A percentile compares a stretch with the other conserved stretches of the same genome.
phyloP scores from a whole-genome alignment of 2,888 invertebrate species.

The Drosophila limbata region DNA sequence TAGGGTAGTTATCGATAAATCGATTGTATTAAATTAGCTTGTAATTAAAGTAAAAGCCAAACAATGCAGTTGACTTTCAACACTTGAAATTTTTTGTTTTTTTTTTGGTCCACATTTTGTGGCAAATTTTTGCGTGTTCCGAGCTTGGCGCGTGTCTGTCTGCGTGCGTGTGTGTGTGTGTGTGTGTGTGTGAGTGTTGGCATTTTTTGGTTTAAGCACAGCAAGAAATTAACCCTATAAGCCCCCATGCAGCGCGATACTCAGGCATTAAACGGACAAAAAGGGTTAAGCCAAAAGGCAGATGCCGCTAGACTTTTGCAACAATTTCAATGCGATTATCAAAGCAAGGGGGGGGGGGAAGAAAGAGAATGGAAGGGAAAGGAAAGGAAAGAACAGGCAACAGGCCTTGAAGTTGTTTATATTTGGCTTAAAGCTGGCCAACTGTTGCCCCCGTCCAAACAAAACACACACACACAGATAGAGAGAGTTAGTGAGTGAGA shows the following conservation, averaged over 20 bases:
- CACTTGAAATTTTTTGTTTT: slow-evolving; percentile 11
- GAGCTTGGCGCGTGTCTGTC: slow-evolving; percentile 32
- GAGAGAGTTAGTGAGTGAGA: not conserved
- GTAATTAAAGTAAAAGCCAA: not conserved
- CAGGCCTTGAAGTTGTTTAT: slow-evolving; percentile 40
- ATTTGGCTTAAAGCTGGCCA: slow-evolving; percentile 71
- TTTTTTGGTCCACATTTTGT: slow-evolving; percentile 41
- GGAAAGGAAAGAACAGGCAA: not conserved
- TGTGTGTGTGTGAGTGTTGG: slow-evolving; percentile 35
- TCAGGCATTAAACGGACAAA: slow-evolving; percentile 8
- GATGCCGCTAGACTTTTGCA: slow-evolving; percentile 55
- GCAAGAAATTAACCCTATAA: slow-evolving; percentile 49
- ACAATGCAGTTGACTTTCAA: slow-evolving; percentile 16
- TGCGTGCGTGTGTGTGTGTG: slow-evolving; percentile 24
- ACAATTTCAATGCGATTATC: slow-evolving; percentile 57
- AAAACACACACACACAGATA: slow-evolving; percentile 16
- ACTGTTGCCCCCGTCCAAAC: slow-evolving; percentile 63
- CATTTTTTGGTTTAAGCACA: slow-evolving; percentile 39
- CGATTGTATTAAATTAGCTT: not conserved
- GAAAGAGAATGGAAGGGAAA: not conserved
- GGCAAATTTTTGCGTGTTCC: slow-evolving; percentile 44
- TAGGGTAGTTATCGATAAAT: slow-evolving; percentile 5
- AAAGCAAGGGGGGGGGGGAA: not conserved
- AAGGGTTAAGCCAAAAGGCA: slow-evolving; percentile 42
- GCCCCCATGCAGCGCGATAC: slow-evolving; percentile 45